Conservation (phyloP, 2,888 invertebrate species). For the Pycnomerus fuliginosus region DNA sequence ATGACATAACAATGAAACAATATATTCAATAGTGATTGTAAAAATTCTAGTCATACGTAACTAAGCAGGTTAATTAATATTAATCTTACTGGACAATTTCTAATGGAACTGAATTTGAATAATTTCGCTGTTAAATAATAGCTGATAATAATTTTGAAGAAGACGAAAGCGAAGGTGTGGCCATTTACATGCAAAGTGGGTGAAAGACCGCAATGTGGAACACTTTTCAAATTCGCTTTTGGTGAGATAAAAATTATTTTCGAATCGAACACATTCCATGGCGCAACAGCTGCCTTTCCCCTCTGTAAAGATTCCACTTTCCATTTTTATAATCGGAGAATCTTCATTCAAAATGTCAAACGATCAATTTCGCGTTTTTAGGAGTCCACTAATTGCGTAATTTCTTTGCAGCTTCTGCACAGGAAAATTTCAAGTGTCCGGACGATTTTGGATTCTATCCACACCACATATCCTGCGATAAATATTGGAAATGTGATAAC, state of each 20-base stretch:
- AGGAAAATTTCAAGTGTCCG: conserved; percentile 88
- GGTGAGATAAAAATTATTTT: conserved; percentile 10
- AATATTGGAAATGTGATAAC: conserved; percentile 95
- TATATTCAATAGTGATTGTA: no score
- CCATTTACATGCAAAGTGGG: conserved; percentile 36
- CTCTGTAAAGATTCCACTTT: conserved; percentile 24
- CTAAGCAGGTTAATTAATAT: no score
- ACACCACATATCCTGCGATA: conserved; percentile 86
- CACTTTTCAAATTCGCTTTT: conserved; percentile 39
- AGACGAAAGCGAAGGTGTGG: no score
- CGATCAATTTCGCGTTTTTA: background rate
- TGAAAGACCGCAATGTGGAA: conserved; percentile 43
- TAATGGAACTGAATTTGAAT: no score
- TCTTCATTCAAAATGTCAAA: conserved; percentile 17
- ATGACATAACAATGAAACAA: no score
- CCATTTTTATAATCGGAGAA: conserved; percentile 25
- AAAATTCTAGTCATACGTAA: no score
- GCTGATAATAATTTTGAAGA: no score
- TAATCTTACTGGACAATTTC: no score
- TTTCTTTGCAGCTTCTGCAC: conserved; percentile 62
- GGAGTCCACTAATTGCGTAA: conserved; percentile 1
- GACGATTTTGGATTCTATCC: conserved; percentile 95
- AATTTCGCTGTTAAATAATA: no score
- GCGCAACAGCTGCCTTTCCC: conserved; percentile 20
- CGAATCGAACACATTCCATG: conserved; percentile 6